phyloP scores from a whole-genome alignment of 2,797 vertebrate species.

The Catostomus latipinnis region DNA sequence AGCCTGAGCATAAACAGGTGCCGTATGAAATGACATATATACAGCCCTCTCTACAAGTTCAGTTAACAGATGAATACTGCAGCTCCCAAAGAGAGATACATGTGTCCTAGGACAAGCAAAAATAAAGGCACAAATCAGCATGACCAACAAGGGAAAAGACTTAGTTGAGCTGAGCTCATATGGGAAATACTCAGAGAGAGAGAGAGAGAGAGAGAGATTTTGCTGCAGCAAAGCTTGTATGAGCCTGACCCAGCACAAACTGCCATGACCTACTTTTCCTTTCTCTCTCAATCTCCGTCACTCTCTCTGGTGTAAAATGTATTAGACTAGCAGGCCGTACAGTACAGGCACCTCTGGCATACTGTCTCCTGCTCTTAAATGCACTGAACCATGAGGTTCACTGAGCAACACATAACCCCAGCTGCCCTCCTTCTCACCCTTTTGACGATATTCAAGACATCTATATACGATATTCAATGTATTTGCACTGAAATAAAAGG shows the following conservation, averaged over 20 bases:
- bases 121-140: neutral
- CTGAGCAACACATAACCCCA: slow-evolving; percentile 41
- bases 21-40: slow-evolving; percentile 13
- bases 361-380: slow-evolving; percentile 35
- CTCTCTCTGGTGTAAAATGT: slow-evolving; percentile 31
- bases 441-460: no score
- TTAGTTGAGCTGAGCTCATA: slow-evolving; percentile 4
- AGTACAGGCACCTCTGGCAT: slow-evolving; percentile 32
- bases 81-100: neutral
- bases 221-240: slow-evolving; percentile 63
- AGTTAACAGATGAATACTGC: slow-evolving; percentile 9
- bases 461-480: no score
- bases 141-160: slow-evolving; percentile 15
- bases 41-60: neutral
- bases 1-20: slow-evolving; percentile 11
- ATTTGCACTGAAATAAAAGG: no score
- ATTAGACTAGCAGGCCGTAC: slow-evolving; percentile 13
- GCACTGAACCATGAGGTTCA: slow-evolving; percentile 59
- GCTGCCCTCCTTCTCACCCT: slow-evolving; percentile 12
- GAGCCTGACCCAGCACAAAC: slow-evolving; percentile 71
- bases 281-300: slow-evolving; percentile 48
- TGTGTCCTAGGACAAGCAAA: neutral
- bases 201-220: slow-evolving; percentile 14
- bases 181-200: slow-evolving; percentile 7
- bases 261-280: slow-evolving; percentile 79